A percentile compares a stretch with the other conserved stretches of the same genome.
These are phyloP conservation scores for Gallinago jamesoni DNA, from an alignment of 2,113 vertebrate genomes.

Conservation along the genomic window DNA sequence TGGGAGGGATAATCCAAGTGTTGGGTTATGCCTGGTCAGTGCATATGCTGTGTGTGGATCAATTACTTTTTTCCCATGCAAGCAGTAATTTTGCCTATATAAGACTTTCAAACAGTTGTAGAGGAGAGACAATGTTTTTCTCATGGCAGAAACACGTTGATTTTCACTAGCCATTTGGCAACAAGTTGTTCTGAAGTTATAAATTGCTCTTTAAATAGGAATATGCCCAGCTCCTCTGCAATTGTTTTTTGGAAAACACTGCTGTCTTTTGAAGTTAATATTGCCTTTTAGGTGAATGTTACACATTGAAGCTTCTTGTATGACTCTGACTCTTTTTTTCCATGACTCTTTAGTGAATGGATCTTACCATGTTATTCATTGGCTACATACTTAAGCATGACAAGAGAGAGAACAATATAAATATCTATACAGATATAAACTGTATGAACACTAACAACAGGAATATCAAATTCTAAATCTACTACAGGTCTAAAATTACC, in stretches of 20 bases:
- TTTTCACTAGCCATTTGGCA: neutral
- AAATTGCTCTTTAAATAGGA: neutral
- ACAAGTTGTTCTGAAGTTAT: neutral
- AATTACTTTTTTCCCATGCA: neutral
- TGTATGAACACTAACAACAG: neutral
- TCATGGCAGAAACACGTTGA: neutral
- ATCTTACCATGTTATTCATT: neutral
- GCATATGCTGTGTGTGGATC: accelerated
- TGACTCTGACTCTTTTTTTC: neutral
- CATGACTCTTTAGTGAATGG: neutral
- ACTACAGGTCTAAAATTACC: neutral
- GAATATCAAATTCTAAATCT: neutral
- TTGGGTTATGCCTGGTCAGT: neutral
- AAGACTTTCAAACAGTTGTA: neutral
- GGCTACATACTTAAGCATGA: neutral
- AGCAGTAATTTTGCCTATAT: neutral
- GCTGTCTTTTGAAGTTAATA: neutral
- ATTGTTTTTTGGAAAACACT: neutral
- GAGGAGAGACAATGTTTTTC: neutral
- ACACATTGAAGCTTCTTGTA: neutral
- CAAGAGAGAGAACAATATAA: neutral
- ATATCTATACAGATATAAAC: neutral
- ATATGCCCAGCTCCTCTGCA: neutral
- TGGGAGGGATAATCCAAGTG: neutral
- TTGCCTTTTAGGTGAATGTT: neutral